A percentile compares a stretch with the other conserved stretches of the same genome.
phyloP scores from a whole-genome alignment of 2,888 invertebrate genomes.

The Chloromyia formosa region DNA sequence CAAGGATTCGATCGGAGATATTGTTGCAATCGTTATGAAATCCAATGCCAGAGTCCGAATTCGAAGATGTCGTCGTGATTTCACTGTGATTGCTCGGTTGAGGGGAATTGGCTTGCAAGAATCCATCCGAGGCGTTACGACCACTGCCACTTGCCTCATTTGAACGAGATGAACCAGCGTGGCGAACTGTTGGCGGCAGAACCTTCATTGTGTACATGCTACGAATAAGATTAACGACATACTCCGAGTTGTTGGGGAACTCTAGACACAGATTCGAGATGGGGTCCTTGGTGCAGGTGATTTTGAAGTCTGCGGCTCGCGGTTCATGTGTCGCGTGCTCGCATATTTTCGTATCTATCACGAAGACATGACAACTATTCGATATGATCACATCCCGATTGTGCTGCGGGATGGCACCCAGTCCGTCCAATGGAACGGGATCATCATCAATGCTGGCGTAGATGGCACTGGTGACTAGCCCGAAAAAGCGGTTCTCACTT shows the following conservation, averaged over 20 bases:
- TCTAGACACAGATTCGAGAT: slow-evolving; percentile 84
- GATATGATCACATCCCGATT: slow-evolving; percentile 70
- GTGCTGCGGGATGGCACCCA: slow-evolving; percentile 50
- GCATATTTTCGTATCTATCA: slow-evolving; percentile 86
- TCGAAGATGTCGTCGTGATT: slow-evolving; percentile 84
- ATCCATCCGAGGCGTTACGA: slow-evolving; percentile 49
- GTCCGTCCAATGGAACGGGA: slow-evolving; percentile 42
- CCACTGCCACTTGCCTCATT: slow-evolving; percentile 57
- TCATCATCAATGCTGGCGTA: slow-evolving; percentile 64
- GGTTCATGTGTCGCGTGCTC: slow-evolving; percentile 82
- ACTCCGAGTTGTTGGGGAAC: slow-evolving; percentile 87
- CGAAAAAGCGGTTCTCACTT: slow-evolving; percentile 91
- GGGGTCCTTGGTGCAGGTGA: slow-evolving; percentile 83
- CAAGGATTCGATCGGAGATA: slow-evolving; percentile 81
- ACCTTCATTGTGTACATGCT: slow-evolving; percentile 76
- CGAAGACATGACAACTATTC: slow-evolving; percentile 95
- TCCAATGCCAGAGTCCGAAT: slow-evolving; percentile 95
- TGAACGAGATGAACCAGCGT: slow-evolving; percentile 46
- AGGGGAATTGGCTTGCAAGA: slow-evolving; percentile 74
- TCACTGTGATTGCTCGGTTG: slow-evolving; percentile 86
- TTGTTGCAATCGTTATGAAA: slow-evolving; percentile 89
- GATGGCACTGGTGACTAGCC: slow-evolving; percentile 86
- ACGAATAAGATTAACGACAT: slow-evolving; percentile 76
- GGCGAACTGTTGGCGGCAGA: slow-evolving; percentile 58
- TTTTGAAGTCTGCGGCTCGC: slow-evolving; percentile 85